Evolutionary conservation across 1,140 invertebrate species (phyloP), one percentile per base, ranked within the genome.

Genomic region (Pseudomyrmex concolor): DNA sequence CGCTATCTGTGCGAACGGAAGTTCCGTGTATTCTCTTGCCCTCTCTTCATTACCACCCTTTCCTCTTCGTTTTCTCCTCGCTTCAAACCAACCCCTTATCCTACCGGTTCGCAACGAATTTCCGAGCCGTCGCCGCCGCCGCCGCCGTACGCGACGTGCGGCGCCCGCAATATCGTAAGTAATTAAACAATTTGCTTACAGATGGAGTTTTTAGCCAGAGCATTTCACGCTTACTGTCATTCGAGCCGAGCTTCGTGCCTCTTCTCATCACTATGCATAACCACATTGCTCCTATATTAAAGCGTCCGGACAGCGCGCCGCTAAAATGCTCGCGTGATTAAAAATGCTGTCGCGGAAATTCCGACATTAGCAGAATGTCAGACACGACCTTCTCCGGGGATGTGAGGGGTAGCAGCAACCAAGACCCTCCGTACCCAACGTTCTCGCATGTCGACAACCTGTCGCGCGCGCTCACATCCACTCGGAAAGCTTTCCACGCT

Each of bases 121-220:
- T 89, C 80, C 64, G 63, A 22, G 45, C 73, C 19, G 17, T 64
- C 64, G 57, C 64, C 73, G 64, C 34, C 34, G 34, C n/a, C n/a
- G n/a, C n/a, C 34, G 34, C 5, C 34, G 34, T 34, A 34, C 34
- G 34, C 34, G 5, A 7, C 34, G 34, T 7, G 34, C 80, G 54
- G 43, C 54, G 63, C 83, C 80, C 84, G 89, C 82, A 90, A 90
- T 90, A 89, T 88, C 88, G 81, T 89, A 86, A 91, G 89, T 94
- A 94, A 94, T 94, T 94, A 93, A 94, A 93, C 93, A 94, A 94
- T 94, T 94, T 94, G 92, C 93, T 89, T 94, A 94, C 92, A 94
- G 93, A 94, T 94, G 92, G 89, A 94, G 91, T 93, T 94, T 94
- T 94, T 93, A 93, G 91, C 88, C 84, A 74, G 87, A 92, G 87